phyloP scores from a whole-genome alignment of 2,113 vertebrate genomes.

The Melospiza melodia region DNA sequence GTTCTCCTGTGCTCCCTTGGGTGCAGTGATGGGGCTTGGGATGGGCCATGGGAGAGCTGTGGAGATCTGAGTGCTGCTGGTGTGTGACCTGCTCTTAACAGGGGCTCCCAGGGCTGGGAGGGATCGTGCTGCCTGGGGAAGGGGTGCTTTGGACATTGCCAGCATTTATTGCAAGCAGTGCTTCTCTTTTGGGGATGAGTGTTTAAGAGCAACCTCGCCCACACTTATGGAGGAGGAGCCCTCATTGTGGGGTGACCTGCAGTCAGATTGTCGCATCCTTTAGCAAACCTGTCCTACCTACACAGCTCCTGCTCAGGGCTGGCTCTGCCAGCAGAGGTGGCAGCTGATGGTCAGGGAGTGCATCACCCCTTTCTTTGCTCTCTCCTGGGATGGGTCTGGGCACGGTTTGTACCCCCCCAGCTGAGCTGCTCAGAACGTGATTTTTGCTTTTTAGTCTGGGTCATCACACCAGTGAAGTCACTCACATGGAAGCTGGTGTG shows the following conservation, averaged over 20 bases:
- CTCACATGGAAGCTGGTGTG: rapidly evolving
- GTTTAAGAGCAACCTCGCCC: neutral
- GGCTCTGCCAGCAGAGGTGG: rapidly evolving
- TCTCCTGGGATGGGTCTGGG: neutral
- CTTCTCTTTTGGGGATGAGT: neutral
- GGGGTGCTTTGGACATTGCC: neutral
- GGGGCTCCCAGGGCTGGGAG: no score
- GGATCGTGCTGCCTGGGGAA: neutral
- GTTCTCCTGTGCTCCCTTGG: neutral
- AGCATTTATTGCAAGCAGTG: neutral
- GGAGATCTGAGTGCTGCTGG: neutral
- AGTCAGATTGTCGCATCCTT: neutral
- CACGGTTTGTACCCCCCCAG: neutral
- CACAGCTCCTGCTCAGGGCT: neutral
- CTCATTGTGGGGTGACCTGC: rapidly evolving
- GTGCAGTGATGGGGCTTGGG: neutral
- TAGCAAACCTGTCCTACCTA: neutral
- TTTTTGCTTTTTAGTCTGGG: neutral
- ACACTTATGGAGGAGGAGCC: neutral
- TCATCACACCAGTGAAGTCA: neutral
- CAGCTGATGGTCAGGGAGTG: neutral
- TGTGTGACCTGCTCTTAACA: rapidly evolving
- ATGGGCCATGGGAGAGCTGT: rapidly evolving
- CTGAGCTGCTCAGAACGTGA: neutral
- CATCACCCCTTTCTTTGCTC: neutral